These are phyloP conservation scores for Drosophila funebris DNA, from an alignment of 1,140 invertebrate species.

Conservation along the genomic window DNA sequence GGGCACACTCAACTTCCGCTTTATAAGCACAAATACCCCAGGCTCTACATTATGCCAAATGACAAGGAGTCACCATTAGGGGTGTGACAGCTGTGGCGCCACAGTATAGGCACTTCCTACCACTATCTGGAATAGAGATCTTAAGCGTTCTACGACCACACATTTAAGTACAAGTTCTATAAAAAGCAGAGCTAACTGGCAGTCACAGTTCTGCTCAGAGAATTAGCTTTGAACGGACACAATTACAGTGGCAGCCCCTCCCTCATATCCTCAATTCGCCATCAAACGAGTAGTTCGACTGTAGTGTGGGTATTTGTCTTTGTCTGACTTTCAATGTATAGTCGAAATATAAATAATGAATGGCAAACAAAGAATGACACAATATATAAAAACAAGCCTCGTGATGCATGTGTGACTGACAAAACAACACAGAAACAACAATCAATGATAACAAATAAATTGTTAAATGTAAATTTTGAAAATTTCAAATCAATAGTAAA, in stretches of 20 bases:
- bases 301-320: slow-evolving; percentile 20
- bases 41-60: slow-evolving; percentile 49
- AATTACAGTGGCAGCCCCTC: slow-evolving; percentile 31
- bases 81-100: neutral
- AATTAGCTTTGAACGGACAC: slow-evolving; percentile 59
- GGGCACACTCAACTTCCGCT: slow-evolving; percentile 41
- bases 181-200: neutral
- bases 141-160: slow-evolving; percentile 16
- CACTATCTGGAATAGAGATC: slow-evolving; percentile 30
- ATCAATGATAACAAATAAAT: slow-evolving; percentile 31
- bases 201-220: slow-evolving; percentile 19
- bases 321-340: neutral
- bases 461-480: slow-evolving; percentile 26
- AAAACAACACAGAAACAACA: slow-evolving; percentile 34
- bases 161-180: slow-evolving; percentile 6
- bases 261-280: neutral
- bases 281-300: neutral
- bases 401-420: slow-evolving; percentile 19
- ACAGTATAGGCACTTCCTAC: neutral
- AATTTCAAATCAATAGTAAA: slow-evolving; percentile 9
- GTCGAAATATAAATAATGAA: slow-evolving; percentile 24
- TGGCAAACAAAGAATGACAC: slow-evolving; percentile 29
- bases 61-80: slow-evolving; percentile 13
- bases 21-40: slow-evolving; percentile 47
- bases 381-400: neutral